A percentile compares a stretch with the other conserved stretches of the same genome.
Conservation (phyloP, 2,113 vertebrate genomes). For the Cygnus buccinator region DNA sequence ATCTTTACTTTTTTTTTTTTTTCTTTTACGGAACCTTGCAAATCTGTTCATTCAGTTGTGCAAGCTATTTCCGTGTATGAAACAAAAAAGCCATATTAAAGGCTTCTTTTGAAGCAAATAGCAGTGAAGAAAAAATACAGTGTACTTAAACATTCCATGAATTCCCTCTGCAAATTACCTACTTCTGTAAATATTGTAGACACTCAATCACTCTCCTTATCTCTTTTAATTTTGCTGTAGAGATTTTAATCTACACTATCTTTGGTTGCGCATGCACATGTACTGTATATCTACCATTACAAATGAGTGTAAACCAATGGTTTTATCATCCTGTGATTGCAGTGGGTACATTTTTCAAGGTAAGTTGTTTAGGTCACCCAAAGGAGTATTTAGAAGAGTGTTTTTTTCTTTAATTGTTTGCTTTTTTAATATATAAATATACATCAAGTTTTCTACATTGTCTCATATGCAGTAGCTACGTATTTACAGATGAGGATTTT, state of each 20-base stretch:
- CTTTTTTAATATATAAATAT: background rate
- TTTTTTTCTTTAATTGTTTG: background rate
- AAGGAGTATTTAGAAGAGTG: background rate
- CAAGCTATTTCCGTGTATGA: background rate
- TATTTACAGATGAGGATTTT: background rate
- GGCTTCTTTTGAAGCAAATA: background rate
- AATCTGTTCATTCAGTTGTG: background rate
- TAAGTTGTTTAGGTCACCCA: background rate
- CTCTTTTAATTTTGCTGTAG: slow-evolving; percentile 8
- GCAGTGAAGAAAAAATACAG: background rate
- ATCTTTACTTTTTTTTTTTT: too few species aligned
- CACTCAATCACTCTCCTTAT: slow-evolving; percentile 21
- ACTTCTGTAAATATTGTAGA: slow-evolving; percentile 45
- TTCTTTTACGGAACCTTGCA: background rate
- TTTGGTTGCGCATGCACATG: background rate
- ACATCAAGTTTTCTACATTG: background rate
- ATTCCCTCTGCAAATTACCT: background rate
- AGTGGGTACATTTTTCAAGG: background rate
- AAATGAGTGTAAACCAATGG: background rate
- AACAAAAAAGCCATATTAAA: background rate
- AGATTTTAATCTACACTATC: slow-evolving; percentile 34
- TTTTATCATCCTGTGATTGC: background rate
- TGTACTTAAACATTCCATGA: background rate
- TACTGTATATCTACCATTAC: background rate
- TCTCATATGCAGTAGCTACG: background rate